Evolutionary conservation across 2,888 invertebrate species (phyloP), one percentile per base, ranked within the genome.

Genomic region (Dynastes grantii): DNA sequence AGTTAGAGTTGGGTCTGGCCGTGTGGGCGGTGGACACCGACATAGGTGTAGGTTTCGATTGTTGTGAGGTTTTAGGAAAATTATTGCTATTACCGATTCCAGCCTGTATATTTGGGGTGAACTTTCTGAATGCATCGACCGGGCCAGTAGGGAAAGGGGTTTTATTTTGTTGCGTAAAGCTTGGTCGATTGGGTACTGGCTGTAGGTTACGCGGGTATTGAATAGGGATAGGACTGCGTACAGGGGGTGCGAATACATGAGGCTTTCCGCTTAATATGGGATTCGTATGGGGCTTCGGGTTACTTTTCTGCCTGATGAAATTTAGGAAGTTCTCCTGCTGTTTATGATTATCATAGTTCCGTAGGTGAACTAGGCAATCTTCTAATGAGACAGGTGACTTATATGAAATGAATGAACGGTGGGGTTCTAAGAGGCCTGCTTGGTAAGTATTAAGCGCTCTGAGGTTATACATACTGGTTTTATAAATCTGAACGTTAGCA

Each of bases 21-120:
- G 80, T 78, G 64, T 78, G 75, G 55, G 61, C 51, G 0, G 78
- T 80, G 2, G 65, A 64, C 49, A 78, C 49, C 0, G 78, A 78
- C 75, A 80, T 80, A 16, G 70, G 80, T 2, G 68, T 78, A 8
- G 80, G 80, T 75, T 77, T 70, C 8, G 13, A 45, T 53, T 80
- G 61, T 2, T 61, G 22, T 16, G 16, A 16, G 16, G 16, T 16
- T 16, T 16, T 16, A 16, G 16, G 16, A 16, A 16, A 16, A 16
- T 16, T 16, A 16, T 32, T 32, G 3, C 70, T 77, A 27, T 61
- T 73, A 16, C 16, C 16, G 16, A 16, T 16, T 16, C 16, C 16
- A 16, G 16, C 16, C 16, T 16, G 16, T 16, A 16, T 73, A 11
- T 53, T 16, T 13, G 53, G 53, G 13, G 53, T 3, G 3, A 11